phyloP scores from a whole-genome alignment of 2,888 invertebrate genomes.

The Eulithis prunata region DNA sequence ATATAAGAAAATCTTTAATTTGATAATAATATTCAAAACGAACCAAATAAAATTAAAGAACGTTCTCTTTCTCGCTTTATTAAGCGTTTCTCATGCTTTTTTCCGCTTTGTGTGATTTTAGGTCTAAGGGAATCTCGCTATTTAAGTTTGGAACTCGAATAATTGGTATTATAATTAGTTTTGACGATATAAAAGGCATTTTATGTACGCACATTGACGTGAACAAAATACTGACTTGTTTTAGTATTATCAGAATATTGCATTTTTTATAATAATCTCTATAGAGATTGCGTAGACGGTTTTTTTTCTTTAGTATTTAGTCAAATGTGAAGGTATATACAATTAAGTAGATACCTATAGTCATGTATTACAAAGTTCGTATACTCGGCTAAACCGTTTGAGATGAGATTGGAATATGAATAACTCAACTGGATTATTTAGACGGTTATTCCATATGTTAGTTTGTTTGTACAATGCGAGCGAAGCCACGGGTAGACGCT shows the following conservation, averaged over 20 bases:
- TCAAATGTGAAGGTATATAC: not conserved
- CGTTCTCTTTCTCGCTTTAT: too few species aligned
- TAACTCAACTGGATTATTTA: not conserved
- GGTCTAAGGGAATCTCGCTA: too few species aligned
- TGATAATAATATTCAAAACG: too few species aligned
- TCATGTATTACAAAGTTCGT: not conserved
- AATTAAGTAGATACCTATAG: not conserved
- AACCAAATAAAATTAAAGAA: too few species aligned
- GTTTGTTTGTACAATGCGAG: not conserved
- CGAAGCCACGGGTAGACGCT: not conserved
- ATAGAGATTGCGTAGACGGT: not conserved
- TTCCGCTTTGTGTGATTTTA: too few species aligned
- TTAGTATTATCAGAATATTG: not conserved
- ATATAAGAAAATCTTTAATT: not conserved
- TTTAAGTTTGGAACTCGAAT: too few species aligned
- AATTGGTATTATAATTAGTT: too few species aligned
- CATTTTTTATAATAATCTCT: conserved; percentile 16
- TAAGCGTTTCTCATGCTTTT: not conserved
- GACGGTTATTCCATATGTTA: not conserved
- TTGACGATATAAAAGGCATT: not conserved
- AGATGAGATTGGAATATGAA: not conserved
- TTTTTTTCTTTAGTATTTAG: not conserved
- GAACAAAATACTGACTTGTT: not conserved
- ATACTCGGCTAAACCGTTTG: not conserved
- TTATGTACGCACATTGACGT: not conserved